A percentile compares a stretch with the other conserved stretches of the same genome.
Evolutionary conservation across 2,888 invertebrate genomes (phyloP).

Genomic region (Oxyscelio sp.): DNA sequence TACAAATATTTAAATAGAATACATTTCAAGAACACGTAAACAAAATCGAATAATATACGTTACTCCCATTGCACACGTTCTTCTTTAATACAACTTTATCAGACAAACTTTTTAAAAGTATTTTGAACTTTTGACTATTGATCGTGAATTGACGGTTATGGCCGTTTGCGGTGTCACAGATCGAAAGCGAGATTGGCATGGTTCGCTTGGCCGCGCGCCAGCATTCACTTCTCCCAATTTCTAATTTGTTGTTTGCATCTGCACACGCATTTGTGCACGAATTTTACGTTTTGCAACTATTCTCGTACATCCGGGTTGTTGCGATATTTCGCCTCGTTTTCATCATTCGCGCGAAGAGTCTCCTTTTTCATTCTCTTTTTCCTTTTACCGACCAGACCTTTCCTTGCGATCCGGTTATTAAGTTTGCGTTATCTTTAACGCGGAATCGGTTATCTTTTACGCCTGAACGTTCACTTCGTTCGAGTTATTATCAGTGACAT

Average conservation of each 20-base stretch:
- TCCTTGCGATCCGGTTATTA: constrained; percentile 40
- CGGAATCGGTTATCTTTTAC: constrained; percentile 34
- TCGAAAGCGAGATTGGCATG: constrained; percentile 83
- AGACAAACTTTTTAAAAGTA: too few species aligned
- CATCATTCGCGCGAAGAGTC: constrained; percentile 17
- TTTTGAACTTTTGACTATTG: constrained; percentile 44
- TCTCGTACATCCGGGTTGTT: constrained; percentile 84
- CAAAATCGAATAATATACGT: too few species aligned
- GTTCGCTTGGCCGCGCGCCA: constrained; percentile 78
- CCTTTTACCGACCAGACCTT: constrained; percentile 6
- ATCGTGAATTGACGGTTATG: constrained; percentile 59
- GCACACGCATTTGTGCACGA: constrained; percentile 76
- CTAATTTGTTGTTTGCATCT: constrained; percentile 75
- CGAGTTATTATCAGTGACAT: constrained; percentile 45
- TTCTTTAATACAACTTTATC: too few species aligned
- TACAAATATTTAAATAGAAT: too few species aligned
- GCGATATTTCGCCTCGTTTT: constrained; percentile 62
- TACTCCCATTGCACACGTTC: too few species aligned
- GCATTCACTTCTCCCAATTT: constrained; percentile 67
- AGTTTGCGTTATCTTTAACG: constrained; percentile 19
- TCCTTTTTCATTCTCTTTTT: constrained; percentile 32
- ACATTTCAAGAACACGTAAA: too few species aligned
- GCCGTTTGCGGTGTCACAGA: constrained; percentile 65
- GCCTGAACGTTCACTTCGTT: constrained; percentile 24
- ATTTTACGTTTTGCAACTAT: constrained; percentile 81